phyloP scores from a whole-genome alignment of 2,888 invertebrate species.

The Leptinotarsa haldemani region DNA sequence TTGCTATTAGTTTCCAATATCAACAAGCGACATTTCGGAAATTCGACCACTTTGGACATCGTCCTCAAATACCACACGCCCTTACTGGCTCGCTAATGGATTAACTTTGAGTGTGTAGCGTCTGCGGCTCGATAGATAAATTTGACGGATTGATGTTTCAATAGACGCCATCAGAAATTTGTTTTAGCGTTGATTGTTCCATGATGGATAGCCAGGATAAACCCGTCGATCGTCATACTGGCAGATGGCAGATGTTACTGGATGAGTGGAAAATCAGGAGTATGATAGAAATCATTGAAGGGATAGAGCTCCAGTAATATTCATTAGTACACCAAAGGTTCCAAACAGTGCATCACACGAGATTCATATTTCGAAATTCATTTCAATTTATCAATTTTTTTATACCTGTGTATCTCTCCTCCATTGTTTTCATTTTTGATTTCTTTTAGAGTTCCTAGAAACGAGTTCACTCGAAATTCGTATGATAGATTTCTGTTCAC shows the following conservation, averaged over 20 bases:
- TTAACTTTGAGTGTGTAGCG: conserved; percentile 26
- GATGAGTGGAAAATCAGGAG: background rate
- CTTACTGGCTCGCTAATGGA: conserved; percentile 28
- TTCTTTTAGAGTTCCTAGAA: too few species aligned
- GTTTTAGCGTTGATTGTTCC: background rate
- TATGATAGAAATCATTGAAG: background rate
- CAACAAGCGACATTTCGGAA: conserved; percentile 30
- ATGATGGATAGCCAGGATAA: background rate
- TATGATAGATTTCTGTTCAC: too few species aligned
- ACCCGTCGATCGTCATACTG: background rate
- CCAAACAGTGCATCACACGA: too few species aligned
- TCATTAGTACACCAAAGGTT: too few species aligned
- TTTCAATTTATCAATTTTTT: too few species aligned
- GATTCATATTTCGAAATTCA: too few species aligned
- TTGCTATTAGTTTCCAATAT: conserved; percentile 30
- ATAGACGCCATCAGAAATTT: background rate
- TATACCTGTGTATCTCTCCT: too few species aligned
- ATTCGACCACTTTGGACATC: conserved; percentile 14
- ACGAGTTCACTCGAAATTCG: too few species aligned
- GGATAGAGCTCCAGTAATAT: too few species aligned
- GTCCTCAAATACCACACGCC: conserved; percentile 21
- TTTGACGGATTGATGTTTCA: conserved; percentile 7
- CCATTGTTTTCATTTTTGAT: too few species aligned
- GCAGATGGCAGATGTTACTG: background rate
- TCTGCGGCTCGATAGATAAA: conserved; percentile 28